Percentiles rank a stretch among this genome's conserved stretches.
These are phyloP conservation scores for Apis mellifera DNA, from an alignment of 1,140 invertebrate genomes.

Conservation along the genomic window Amel_HAv3.1 CM009936.2:8196501-8197000, in stretches of 20 bases:
- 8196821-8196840: conserved; percentile 21
- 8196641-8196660: conserved; percentile 5
- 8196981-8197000: not conserved
- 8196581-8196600: too few relatives aligned
- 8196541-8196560: too few relatives aligned
- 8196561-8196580: too few relatives aligned
- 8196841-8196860: conserved; percentile 63
- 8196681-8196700: conserved; percentile 28
- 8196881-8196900: conserved; percentile 59
- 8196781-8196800: conserved; percentile 59
- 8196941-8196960: conserved; percentile 59
- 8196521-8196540: too few relatives aligned
- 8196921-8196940: conserved; percentile 58
- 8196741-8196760: conserved; percentile 29
- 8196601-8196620: not conserved
- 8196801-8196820: not conserved
- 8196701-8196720: conserved; percentile 19
- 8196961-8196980: conserved; percentile 39
- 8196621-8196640: not conserved
- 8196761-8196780: conserved; percentile 62
- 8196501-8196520: too few relatives aligned
- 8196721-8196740: conserved; percentile 38
- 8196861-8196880: conserved; percentile 62
- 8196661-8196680: not conserved
- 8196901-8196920: conserved; percentile 58